These are phyloP conservation scores for Pseudochirops cupreus DNA, from an alignment of 2,797 vertebrate species.

Conservation along the genomic window DNA sequence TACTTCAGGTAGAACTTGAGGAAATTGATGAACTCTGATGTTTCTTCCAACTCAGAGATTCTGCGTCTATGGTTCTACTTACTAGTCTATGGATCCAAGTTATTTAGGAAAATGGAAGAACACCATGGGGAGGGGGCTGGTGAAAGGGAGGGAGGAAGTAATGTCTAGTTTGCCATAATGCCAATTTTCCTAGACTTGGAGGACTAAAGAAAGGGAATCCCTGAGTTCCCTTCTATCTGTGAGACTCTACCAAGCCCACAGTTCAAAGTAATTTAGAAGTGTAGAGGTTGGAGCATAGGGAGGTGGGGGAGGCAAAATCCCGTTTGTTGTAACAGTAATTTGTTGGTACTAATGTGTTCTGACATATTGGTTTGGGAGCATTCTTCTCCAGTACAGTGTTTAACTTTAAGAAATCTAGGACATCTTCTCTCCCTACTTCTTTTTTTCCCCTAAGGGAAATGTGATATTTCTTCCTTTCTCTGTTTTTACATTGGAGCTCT, in stretches of 20 bases:
- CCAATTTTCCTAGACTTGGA: not conserved
- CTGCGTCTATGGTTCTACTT: not conserved
- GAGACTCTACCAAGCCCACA: not conserved
- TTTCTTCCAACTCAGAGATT: not conserved
- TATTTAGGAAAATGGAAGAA: not conserved
- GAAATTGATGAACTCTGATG: not conserved
- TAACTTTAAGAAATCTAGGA: not conserved
- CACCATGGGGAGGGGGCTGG: not conserved
- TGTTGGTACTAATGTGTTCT: not conserved
- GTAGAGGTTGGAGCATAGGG: not conserved
- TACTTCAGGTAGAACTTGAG: not conserved
- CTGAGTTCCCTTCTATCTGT: not conserved
- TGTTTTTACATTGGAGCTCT: not conserved
- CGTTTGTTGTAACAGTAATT: not conserved
- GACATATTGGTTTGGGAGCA: not conserved
- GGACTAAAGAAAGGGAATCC: not conserved
- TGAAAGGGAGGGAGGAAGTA: not conserved
- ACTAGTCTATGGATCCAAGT: not conserved
- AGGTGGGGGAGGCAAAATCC: not conserved
- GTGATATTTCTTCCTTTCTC: not conserved
- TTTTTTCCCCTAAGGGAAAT: not conserved
- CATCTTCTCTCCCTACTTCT: not conserved
- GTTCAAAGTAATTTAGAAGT: not conserved
- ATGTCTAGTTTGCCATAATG: not conserved
- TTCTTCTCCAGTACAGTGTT: not conserved